phyloP scores from a whole-genome alignment of 2,797 vertebrate species.

The Chrysocyon brachyurus region DNA sequence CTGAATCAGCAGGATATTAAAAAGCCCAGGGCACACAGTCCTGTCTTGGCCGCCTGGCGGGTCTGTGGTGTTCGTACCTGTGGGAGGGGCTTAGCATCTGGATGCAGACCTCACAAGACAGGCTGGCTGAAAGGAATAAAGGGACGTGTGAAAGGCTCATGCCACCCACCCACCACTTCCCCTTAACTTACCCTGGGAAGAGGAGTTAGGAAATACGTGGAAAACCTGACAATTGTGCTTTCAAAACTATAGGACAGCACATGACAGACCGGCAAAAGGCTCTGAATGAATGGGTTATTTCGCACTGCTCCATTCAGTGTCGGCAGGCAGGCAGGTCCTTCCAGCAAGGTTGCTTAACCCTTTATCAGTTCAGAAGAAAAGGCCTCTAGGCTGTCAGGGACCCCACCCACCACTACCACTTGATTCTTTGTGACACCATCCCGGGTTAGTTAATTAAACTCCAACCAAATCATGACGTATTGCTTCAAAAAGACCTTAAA shows the following conservation, averaged over 20 bases:
- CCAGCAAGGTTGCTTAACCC: constrained; percentile 67
- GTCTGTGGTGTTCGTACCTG: not conserved
- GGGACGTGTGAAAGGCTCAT: not conserved
- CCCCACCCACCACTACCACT: not conserved
- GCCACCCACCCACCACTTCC: not conserved
- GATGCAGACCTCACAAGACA: not conserved
- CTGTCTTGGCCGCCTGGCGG: not conserved
- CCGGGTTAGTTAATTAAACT: constrained; percentile 68
- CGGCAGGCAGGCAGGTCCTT: not conserved
- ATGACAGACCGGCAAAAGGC: constrained; percentile 56
- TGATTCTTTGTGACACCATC: constrained; percentile 60
- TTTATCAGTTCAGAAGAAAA: constrained; percentile 60
- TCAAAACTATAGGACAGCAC: constrained; percentile 62
- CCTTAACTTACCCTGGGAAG: constrained; percentile 16
- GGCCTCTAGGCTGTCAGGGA: not conserved
- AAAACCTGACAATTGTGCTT: constrained; percentile 51
- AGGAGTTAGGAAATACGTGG: constrained; percentile 38
- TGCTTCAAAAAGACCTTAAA: constrained; percentile 55
- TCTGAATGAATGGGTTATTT: constrained; percentile 64
- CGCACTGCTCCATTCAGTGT: constrained; percentile 50
- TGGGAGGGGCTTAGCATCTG: not conserved
- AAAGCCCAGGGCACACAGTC: not conserved
- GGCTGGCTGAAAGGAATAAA: not conserved
- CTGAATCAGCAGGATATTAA: not conserved
- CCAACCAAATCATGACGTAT: constrained; percentile 55